Evolutionary conservation across 2,797 vertebrate species (phyloP), one percentile per base, ranked within the genome.

Genomic region (Ceyx erithaca): DNA sequence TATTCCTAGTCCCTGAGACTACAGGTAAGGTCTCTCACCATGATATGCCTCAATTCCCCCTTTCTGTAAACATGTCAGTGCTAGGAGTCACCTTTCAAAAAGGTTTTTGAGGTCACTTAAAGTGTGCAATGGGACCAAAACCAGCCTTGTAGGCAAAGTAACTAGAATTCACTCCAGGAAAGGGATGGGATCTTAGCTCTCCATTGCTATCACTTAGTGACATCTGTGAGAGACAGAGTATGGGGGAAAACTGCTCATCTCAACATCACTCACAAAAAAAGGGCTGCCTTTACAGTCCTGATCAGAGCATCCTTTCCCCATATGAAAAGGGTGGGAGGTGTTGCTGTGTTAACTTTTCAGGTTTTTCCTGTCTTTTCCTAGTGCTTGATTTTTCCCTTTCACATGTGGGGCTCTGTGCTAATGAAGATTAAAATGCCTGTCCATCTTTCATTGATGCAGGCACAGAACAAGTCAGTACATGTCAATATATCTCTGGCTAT

Each of bases 391-490:
- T 88, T 90, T 84, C 49, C 33, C 37, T 88, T 95, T 66, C 69
- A 62, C 41, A 63, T 67, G 48, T 26, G 85, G 33, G 16, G 14
- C 17, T 68, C 57, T 78, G 45, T 72, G 30, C 59, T 91, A 87
- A 87, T 87, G 76, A 86, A 85, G 81, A 79, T 58, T 90, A 91
- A 94, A 89, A 80, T 13, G 9, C 77, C 59, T 85, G 61, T 61
- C 69, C 0, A 0, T 71, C 71, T 14, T 80, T 86, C 52, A 31
- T 57, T 57, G 25, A 8, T 86, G 79, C 43, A 67, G 71, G 23
- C 31, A 25, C 9, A 52, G 83, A 77, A 57, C 43, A 54, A 67
- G 59, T 58, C 70, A 14, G 73, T 62, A 3, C 0, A 11, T 67
- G 58, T 89, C 83, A 49, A 40, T 84, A 51, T 15, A 30, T 64